Percentiles rank a stretch among this genome's conserved stretches.
Evolutionary conservation across 2,888 invertebrate species (phyloP).

Genomic region (Rotaria sp.): DNA sequence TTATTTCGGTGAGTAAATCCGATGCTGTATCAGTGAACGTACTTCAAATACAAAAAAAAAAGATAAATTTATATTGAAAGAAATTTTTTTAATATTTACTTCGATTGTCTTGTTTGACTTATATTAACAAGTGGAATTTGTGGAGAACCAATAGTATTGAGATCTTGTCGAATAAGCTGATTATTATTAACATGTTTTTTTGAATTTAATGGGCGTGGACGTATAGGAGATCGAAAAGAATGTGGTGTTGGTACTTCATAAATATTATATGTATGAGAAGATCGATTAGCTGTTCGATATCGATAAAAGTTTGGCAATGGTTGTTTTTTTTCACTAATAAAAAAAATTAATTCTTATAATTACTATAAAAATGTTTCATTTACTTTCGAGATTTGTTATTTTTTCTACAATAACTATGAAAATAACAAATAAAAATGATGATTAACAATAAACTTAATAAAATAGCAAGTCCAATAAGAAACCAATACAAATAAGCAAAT

Average conservation of each 20-base stretch:
- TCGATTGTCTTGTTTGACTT: neutral
- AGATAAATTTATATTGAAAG: neutral
- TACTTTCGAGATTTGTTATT: neutral
- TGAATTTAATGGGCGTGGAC: neutral
- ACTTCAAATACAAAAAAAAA: neutral
- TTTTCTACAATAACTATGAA: neutral
- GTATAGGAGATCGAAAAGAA: neutral
- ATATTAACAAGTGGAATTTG: neutral
- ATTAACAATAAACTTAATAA: neutral
- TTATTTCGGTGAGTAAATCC: neutral
- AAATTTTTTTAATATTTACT: neutral
- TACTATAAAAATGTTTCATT: neutral
- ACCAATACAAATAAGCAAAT: neutral
- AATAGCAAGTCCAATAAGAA: neutral
- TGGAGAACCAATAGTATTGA: neutral
- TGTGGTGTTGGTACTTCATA: neutral
- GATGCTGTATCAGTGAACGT: neutral
- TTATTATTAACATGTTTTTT: neutral
- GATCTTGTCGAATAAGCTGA: neutral
- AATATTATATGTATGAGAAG: neutral
- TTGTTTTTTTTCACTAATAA: neutral
- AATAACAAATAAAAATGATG: neutral
- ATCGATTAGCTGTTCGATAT: neutral
- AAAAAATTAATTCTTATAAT: neutral
- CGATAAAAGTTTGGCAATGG: neutral